Percentiles rank a stretch among this genome's conserved stretches.
These are phyloP conservation scores for Mastomys coucha DNA, from an alignment of 2,113 vertebrate genomes.

Conservation along the genomic window DNA sequence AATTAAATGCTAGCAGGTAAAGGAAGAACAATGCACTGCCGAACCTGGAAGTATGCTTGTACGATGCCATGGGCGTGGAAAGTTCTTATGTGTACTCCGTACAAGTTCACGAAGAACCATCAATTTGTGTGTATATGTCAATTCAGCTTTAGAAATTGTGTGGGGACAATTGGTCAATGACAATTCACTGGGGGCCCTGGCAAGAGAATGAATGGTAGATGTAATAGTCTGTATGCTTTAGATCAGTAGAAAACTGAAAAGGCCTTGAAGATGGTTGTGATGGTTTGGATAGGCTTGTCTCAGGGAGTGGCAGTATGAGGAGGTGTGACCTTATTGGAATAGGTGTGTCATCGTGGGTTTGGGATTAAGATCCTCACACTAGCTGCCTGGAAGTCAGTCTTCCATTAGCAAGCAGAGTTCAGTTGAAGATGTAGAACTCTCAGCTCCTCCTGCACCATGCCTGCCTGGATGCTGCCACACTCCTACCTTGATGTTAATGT, in stretches of 20 bases:
- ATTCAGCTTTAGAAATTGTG: neutral
- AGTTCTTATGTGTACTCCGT: neutral
- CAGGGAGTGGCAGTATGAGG: too few relatives aligned
- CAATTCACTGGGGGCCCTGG: neutral
- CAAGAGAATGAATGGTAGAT: neutral
- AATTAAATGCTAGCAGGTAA: neutral
- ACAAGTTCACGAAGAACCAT: neutral
- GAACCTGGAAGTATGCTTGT: neutral
- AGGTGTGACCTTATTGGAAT: too few relatives aligned
- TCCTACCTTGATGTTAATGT: too few relatives aligned
- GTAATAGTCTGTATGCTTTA: neutral
- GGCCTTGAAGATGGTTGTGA: neutral
- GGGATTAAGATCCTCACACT: too few relatives aligned
- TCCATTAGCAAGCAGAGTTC: too few relatives aligned
- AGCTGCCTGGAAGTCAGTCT: too few relatives aligned
- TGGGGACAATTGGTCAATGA: neutral
- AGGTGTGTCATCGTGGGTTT: too few relatives aligned
- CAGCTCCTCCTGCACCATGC: too few relatives aligned
- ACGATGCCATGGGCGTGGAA: neutral
- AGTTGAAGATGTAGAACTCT: too few relatives aligned
- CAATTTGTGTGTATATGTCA: neutral
- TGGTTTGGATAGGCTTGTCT: too few relatives aligned
- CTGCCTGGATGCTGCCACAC: too few relatives aligned
- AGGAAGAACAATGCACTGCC: neutral
- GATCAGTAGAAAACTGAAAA: neutral